Conservation (phyloP, 1,140 invertebrate genomes). For the Coenobita brevimanus region DNA sequence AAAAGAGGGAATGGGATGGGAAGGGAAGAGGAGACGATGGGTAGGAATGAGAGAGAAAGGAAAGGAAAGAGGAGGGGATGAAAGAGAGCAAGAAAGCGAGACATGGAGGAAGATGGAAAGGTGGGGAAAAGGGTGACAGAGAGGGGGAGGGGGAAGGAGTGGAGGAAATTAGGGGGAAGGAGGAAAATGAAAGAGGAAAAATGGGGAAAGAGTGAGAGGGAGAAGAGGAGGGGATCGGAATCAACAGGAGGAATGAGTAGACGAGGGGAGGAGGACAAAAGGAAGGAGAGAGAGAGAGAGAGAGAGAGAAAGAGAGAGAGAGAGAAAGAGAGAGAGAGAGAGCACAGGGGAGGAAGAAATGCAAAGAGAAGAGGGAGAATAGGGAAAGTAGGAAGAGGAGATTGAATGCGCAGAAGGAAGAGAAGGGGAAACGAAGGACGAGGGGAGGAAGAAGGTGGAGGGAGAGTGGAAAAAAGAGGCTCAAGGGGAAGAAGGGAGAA, state of each 20-base stretch:
- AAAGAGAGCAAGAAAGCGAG: neutral
- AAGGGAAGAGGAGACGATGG: neutral
- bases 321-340: slow-evolving; percentile 26
- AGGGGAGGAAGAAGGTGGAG: neutral
- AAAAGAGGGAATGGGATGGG: neutral
- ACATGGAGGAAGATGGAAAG: neutral
- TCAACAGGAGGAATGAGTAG: too few relatives aligned
- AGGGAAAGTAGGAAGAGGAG: slow-evolving; percentile 30
- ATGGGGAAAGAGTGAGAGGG: too few relatives aligned
- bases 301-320: slow-evolving; percentile 1
- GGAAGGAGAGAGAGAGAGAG: neutral
- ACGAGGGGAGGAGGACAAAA: neutral
- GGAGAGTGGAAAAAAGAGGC: neutral
- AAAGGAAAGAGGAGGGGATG: neutral
- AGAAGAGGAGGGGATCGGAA: too few relatives aligned
- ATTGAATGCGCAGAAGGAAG: neutral
- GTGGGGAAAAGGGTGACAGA: neutral
- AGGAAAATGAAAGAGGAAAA: neutral
- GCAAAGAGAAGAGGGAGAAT: slow-evolving; percentile 25
- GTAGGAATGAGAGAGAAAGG: neutral
- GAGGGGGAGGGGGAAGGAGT: neutral
- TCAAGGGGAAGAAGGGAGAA: neutral
- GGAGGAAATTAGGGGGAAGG: neutral
- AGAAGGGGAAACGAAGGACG: neutral
- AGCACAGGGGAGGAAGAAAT: slow-evolving; percentile 14